Base-by-base conservation (phyloP, 2,888 invertebrate genomes). In the Tineola bisselliella region DNA sequence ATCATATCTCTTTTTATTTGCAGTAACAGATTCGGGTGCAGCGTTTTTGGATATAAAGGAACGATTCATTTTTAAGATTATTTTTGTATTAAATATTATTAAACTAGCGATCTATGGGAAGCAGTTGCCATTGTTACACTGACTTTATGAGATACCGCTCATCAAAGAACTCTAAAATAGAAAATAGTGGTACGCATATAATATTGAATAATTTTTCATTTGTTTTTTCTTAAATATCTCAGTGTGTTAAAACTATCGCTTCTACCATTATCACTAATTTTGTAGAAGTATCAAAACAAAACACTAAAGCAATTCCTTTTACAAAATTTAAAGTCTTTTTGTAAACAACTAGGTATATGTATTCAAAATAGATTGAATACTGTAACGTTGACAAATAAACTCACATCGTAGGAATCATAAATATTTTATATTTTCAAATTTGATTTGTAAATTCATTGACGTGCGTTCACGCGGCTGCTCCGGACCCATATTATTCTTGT, bases 401-500 rank as follows among this genome's bases (percentile, higher is more conserved):
- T n/a, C 31, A 31, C 19, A 66, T 72, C 72, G 72, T 69, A 70
- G 74, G 73, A 74, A 73, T 77, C 77, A 76, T 80, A 75, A 75
- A 79, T 80, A 80, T 76, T 71, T 74, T 76, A 79, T 77, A 68
- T 15, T 48, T 48, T 48, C 30, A 61, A 25, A 75, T 81, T 74
- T 79, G 79, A 65, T 63, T 76, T 79, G 76, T 66, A 77, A 75
- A 79, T 79, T 70, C 65, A 65, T 64, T 64, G 65, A 64, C 70
- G 66, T 65, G 62, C 2, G 58, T 58, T 30, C 12, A 58, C 58
- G 33, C 58, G 15, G 31, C 33, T 43, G 48, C 60, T 57, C 62
- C 63, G 62, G 65, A 61, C 56, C 25, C 68, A 69, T 67, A 68
- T 71, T 67, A 74, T 70, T 71, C 71, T 62, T 68, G 68, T 71